Percentiles rank a stretch among this genome's conserved stretches.
Evolutionary conservation across 2,888 invertebrate genomes (phyloP).

Genomic region (Drosophila mercatorum): DNA sequence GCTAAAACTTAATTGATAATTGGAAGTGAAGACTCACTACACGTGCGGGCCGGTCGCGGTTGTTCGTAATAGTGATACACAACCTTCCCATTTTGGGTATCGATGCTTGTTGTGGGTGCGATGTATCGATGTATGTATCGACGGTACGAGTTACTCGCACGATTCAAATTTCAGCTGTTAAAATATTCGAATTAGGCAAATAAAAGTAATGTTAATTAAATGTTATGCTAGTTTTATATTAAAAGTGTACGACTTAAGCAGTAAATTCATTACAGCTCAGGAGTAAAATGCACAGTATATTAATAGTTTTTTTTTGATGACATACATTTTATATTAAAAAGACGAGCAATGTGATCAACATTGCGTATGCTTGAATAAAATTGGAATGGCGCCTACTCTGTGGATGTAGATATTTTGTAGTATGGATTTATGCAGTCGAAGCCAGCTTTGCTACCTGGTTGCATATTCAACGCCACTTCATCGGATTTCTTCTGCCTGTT

Average conservation of each 20-base stretch:
- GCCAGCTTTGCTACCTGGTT: slow-evolving; percentile 51
- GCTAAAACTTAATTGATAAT: slow-evolving; percentile 43
- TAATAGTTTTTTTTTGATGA: background rate
- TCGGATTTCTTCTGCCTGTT: background rate
- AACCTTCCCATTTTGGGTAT: background rate
- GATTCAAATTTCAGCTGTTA: background rate
- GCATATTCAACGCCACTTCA: slow-evolving; percentile 48
- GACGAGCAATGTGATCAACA: background rate
- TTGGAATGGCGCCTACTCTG: background rate
- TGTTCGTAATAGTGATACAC: slow-evolving; percentile 48
- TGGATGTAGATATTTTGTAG: slow-evolving; percentile 16
- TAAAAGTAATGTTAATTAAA: background rate
- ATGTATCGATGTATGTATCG: slow-evolving; percentile 31
- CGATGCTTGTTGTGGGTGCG: slow-evolving; percentile 17
- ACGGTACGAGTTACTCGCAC: background rate
- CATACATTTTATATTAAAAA: background rate
- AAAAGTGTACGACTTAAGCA: no score
- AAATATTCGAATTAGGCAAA: no score
- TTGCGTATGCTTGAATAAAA: background rate
- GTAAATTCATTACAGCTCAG: background rate
- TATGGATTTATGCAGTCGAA: slow-evolving; percentile 40
- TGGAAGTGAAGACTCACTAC: slow-evolving; percentile 41
- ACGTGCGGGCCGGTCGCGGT: slow-evolving; percentile 55
- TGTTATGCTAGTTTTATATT: background rate
- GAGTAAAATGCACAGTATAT: background rate